Evolutionary conservation across 2,888 invertebrate species (phyloP), one percentile per base, ranked within the genome.

Genomic region (Acleris holmiana): DNA sequence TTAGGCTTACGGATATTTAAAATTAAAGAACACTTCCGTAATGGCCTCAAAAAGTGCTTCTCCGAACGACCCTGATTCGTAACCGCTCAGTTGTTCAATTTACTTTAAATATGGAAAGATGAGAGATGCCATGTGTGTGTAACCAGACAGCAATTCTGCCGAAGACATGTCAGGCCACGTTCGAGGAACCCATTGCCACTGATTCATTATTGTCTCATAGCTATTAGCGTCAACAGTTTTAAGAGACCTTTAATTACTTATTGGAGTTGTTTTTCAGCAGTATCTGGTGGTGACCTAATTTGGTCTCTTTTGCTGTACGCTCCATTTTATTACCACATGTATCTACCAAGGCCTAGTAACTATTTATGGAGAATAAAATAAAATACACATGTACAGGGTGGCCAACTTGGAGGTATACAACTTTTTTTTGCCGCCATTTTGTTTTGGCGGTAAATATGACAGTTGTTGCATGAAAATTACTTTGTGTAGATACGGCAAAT

Each of bases 141-240:
- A 54, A 19, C 61, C 29, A 54, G 40, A 19, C 56, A 48, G 25
- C 41, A 53, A 69, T 70, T 70, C 71, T 70, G 66, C 50, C 47
- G 58, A 63, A 71, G 68, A 77, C 74, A 73, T 80, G 84, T 84
- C 85, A 86, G 73, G 84, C 67, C 76, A 71, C 66, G 55, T 84
- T 82, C 80, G 74, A 65, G 66, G 82, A 80, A 84, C 65, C 71
- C 72, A 77, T 77, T 78, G 78, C 74, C 79, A 75, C 76, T 78
- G 77, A 80, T 75, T 79, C 77, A 79, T 68, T 68, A 69, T 69
- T 68, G 71, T 66, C 68, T 68, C 67, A 68, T 58, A 69, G 40
- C 41, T 59, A 55, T 49, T 63, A 53, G 58, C 40, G 56, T 67
- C 53, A 46, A 55, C 56, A 49, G 59, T 48, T 63, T 50, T 64